Evolutionary conservation across 2,888 invertebrate genomes (phyloP).

Genomic region (Drosophila greeni): DNA sequence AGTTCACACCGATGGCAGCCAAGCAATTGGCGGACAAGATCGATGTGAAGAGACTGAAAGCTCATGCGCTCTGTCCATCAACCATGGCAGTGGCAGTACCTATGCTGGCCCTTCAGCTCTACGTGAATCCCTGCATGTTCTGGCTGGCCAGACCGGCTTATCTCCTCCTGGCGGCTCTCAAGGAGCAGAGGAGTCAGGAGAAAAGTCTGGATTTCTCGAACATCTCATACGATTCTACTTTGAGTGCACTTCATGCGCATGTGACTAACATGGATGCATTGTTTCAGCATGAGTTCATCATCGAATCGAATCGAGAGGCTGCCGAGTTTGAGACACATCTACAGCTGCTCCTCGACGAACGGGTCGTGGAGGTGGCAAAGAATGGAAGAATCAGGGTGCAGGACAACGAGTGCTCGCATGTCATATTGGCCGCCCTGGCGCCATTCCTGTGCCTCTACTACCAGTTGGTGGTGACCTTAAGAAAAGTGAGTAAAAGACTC

Average conservation of each 20-base stretch:
- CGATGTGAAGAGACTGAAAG: slow-evolving; percentile 79
- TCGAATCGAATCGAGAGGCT: slow-evolving; percentile 80
- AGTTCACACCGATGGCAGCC: slow-evolving; percentile 68
- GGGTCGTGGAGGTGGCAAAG: slow-evolving; percentile 69
- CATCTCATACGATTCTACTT: slow-evolving; percentile 36
- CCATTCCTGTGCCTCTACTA: slow-evolving; percentile 84
- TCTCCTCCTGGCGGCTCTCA: slow-evolving; percentile 79
- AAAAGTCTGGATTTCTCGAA: background rate
- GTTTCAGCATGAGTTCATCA: slow-evolving; percentile 84
- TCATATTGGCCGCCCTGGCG: slow-evolving; percentile 82
- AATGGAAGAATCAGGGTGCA: slow-evolving; percentile 72
- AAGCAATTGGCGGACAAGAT: slow-evolving; percentile 76
- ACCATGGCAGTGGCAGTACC: slow-evolving; percentile 86
- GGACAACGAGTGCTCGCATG: slow-evolving; percentile 76
- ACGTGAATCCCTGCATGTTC: slow-evolving; percentile 87
- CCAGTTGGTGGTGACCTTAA: slow-evolving; percentile 80
- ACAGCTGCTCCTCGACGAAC: slow-evolving; percentile 54
- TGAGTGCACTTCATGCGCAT: slow-evolving; percentile 54
- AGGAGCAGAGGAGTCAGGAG: slow-evolving; percentile 60
- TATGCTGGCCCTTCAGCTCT: slow-evolving; percentile 85
- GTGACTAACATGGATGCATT: slow-evolving; percentile 78
- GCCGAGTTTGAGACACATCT: slow-evolving; percentile 80
- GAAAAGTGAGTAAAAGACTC: slow-evolving; percentile 79
- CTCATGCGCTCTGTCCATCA: slow-evolving; percentile 82
- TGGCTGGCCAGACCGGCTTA: slow-evolving; percentile 84